Base-by-base conservation (phyloP, 2,888 invertebrate species). In the Ashinkailepas kermadecensis region DNA sequence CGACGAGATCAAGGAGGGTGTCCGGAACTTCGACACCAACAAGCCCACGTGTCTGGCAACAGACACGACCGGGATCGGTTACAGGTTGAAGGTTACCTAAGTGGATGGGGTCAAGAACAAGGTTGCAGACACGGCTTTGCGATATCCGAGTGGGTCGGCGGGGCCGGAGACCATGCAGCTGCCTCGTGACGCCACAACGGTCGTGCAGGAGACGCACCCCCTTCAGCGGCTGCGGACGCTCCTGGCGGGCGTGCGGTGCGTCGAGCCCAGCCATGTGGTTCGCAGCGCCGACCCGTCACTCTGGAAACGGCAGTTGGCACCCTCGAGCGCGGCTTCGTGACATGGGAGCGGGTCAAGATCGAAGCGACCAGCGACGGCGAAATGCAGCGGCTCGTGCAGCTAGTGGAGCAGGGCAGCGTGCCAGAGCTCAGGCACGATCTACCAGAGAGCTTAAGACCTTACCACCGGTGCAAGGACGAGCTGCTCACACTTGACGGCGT, bases 81-180 rank as follows among this genome's bases (percentile, higher is more conserved):
- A 81, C 80, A 64, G 25, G 21, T 82, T 82, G n/a, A 81, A 39
- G 15, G 67, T 82, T 25, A 23, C 70, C 8, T 70, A 81, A 59
- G 21, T 25, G n/a, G 13, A 59, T 7, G 67, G 81, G 13, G 57
- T 21, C 23, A 67, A 21, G 65, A 65, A 79, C 81, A 18, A 58
- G 25, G 81, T 23, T 7, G 70, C 81, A 18, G 80, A 82, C 65
- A 78, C 81, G 4, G 56, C 80, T 21, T 81, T 81, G 59, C 13
- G 82, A 15, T 70, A 25, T 64, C 81, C 81, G 13, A 58, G 57
- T n/a, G 62, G 21, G 9, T 18, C 54, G 78, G 18, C 78, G 18
- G 3, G 18, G 65, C 57, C 64, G 64, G 21, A 3, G 18, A 21
- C 74, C 18, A n/a, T 18, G 67, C 18, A 8, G 56, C 21, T 25